phyloP scores from a whole-genome alignment of 2,113 vertebrate genomes.

The Brienomyrus longianalis region DNA sequence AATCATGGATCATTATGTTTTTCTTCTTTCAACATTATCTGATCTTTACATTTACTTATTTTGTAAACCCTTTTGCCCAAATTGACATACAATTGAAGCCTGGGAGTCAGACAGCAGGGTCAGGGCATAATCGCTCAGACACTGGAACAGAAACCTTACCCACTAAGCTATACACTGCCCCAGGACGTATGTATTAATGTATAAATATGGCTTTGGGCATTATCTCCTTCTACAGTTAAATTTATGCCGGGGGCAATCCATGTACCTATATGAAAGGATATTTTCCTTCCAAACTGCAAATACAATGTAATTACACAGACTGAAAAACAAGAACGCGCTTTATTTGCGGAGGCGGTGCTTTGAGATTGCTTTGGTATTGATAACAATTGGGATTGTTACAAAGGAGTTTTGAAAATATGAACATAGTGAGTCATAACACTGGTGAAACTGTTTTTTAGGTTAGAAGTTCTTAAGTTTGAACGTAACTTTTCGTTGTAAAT shows the following conservation, averaged over 20 bases:
- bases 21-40: background rate
- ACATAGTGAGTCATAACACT: slow-evolving; percentile 64
- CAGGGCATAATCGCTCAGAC: background rate
- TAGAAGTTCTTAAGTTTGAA: slow-evolving; percentile 61
- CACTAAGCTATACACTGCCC: background rate
- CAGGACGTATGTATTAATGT: slow-evolving; percentile 22
- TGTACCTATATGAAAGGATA: background rate
- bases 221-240: background rate
- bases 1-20: slow-evolving; percentile 22
- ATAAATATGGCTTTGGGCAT: background rate
- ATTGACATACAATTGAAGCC: background rate
- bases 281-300: slow-evolving; percentile 30
- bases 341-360: slow-evolving; percentile 48
- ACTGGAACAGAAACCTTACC: background rate
- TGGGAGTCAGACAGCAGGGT: background rate
- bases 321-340: slow-evolving; percentile 25
- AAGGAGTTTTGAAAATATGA: slow-evolving; percentile 42
- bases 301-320: slow-evolving; percentile 39
- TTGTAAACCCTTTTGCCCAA: background rate
- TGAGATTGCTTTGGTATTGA: slow-evolving; percentile 28
- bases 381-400: slow-evolving; percentile 44
- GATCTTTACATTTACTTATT: slow-evolving; percentile 13
- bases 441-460: slow-evolving; percentile 64
- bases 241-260: background rate
- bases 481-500: slow-evolving; percentile 63